A percentile compares a stretch with the other conserved stretches of the same genome.
phyloP scores from a whole-genome alignment of 2,797 vertebrate genomes.

The Myotis myotis region DNA sequence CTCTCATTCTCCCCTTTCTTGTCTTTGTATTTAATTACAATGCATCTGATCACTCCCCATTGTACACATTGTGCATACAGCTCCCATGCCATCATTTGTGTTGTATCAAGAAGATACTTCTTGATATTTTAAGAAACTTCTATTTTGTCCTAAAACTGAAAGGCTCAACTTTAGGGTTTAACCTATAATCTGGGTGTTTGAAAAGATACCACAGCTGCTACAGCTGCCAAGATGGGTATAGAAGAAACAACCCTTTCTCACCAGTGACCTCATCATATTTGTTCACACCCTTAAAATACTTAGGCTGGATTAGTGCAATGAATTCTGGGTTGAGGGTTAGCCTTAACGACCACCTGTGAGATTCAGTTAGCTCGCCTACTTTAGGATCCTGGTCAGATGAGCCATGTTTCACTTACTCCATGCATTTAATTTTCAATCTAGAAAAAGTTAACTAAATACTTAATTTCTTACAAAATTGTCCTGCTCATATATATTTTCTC shows the following conservation, averaged over 20 bases:
- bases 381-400: background rate
- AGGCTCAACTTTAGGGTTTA: conserved; percentile 41
- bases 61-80: background rate
- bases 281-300: conserved; percentile 43
- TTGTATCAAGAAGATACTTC: background rate
- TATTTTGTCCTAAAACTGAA: conserved; percentile 5
- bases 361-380: background rate
- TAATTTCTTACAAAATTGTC: background rate
- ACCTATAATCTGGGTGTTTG: conserved; percentile 50
- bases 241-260: conserved; percentile 13
- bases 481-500: background rate
- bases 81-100: background rate
- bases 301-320: conserved; percentile 44
- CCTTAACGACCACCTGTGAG: conserved; percentile 62
- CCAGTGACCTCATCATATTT: conserved; percentile 52
- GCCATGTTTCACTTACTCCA: background rate
- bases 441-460: background rate
- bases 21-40: background rate
- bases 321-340: background rate
- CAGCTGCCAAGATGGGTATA: conserved; percentile 40
- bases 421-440: conserved; percentile 16
- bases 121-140: conserved; percentile 32
- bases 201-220: conserved; percentile 60
- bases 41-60: background rate
- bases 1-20: background rate